A percentile compares a stretch with the other conserved stretches of the same genome.
Evolutionary conservation across 1,140 invertebrate species (phyloP).

Genomic region (Caenorhabditis briggsae): DNA sequence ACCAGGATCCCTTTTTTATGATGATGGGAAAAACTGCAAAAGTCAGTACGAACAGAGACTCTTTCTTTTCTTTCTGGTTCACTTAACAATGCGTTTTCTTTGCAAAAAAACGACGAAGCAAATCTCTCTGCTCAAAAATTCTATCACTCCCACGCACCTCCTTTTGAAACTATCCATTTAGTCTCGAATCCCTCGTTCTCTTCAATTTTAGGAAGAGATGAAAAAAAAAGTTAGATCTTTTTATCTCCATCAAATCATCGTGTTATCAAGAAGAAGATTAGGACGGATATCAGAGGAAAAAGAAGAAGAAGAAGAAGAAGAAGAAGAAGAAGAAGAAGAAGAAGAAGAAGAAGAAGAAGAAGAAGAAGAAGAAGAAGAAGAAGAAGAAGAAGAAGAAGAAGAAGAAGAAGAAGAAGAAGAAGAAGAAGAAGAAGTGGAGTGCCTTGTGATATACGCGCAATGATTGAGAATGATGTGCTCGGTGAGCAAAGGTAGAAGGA

Average conservation of each 20-base stretch:
- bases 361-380: no score
- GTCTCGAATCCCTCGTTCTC: neutral
- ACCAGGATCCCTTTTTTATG: neutral
- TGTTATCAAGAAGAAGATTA: conserved; percentile 10
- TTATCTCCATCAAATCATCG: neutral
- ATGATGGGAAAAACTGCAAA: neutral
- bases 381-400: no score
- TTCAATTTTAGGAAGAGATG: neutral
- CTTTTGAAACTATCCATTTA: neutral
- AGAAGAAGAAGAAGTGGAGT: neutral
- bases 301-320: no score
- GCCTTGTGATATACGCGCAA: conserved; percentile 14
- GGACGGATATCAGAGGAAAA: neutral
- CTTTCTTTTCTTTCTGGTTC: conserved; percentile 11
- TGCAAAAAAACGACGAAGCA: neutral
- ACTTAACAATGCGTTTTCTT: neutral
- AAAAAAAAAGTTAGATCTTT: neutral
- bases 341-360: no score
- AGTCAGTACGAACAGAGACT: conserved; percentile 7
- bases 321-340: no score
- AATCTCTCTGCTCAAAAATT: neutral
- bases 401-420: conserved; percentile 2
- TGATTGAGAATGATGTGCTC: conserved; percentile 28
- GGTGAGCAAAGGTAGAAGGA: conserved; percentile 2
- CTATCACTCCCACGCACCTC: conserved; percentile 15